phyloP scores from a whole-genome alignment of 2,113 vertebrate genomes.

The Scophthalmus maximus region DNA sequence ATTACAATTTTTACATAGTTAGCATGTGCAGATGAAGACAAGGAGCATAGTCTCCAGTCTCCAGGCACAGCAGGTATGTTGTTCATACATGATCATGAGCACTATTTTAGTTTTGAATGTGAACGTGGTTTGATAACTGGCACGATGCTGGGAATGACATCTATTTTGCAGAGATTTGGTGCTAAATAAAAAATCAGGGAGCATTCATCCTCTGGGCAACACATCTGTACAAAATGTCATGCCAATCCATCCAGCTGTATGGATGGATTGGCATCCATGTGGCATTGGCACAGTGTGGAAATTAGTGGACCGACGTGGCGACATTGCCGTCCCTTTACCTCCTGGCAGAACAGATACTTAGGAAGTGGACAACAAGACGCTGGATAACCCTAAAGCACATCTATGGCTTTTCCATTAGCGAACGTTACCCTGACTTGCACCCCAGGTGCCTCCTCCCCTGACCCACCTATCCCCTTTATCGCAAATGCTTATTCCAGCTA shows the following conservation, averaged over 20 bases:
- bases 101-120: no score
- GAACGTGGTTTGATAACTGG: no score
- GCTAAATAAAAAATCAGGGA: no score
- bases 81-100: no score
- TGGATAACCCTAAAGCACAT: conserved; percentile 2
- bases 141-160: neutral
- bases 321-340: neutral
- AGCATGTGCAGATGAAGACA: no score
- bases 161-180: neutral
- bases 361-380: neutral
- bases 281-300: no score
- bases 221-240: neutral
- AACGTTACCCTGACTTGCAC: conserved; percentile 25
- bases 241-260: neutral
- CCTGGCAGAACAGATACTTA: neutral
- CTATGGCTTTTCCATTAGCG: neutral
- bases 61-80: no score
- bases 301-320: neutral
- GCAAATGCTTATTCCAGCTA: conserved; percentile 55
- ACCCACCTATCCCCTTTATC: conserved; percentile 36
- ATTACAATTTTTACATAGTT: no score
- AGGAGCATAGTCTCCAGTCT: no score
- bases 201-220: neutral
- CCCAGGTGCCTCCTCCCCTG: neutral
- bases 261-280: no score